phyloP scores from a whole-genome alignment of 2,113 vertebrate species.

The Megaleporinus macrocephalus region DNA sequence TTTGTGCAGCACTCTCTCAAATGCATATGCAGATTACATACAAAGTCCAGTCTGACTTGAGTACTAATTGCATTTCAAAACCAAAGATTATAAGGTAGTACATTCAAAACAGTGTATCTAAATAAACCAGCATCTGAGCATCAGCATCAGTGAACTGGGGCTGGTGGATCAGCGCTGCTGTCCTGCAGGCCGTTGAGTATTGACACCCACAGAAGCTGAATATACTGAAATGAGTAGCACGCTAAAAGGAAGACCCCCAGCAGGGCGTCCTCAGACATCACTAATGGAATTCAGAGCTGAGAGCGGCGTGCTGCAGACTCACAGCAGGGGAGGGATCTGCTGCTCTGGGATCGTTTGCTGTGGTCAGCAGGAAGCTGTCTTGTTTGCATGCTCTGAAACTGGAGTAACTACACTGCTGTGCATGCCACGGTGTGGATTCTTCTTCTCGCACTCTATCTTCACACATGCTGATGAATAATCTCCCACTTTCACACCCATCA shows the following conservation, averaged over 20 bases:
- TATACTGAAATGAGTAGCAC: conserved; percentile 1
- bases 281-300: conserved; percentile 26
- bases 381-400: not conserved
- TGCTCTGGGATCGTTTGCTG: not conserved
- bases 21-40: too few species aligned
- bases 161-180: not conserved
- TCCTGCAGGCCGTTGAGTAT: not conserved
- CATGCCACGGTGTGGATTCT: too few species aligned
- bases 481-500: too few species aligned
- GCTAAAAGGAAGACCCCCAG: conserved; percentile 3
- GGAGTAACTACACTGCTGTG: too few species aligned
- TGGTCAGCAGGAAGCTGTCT: conserved; percentile 10
- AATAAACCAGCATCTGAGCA: too few species aligned
- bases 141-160: not conserved
- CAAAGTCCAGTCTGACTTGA: too few species aligned
- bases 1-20: too few species aligned
- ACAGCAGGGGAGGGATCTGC: conserved; percentile 6
- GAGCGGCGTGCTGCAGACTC: conserved; percentile 14
- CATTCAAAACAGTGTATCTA: too few species aligned
- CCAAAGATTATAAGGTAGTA: too few species aligned
- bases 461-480: too few species aligned
- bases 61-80: too few species aligned
- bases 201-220: not conserved
- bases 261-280: not conserved
- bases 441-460: too few species aligned